Conservation (phyloP, 2,113 vertebrate species). For the Python bivittatus region DNA sequence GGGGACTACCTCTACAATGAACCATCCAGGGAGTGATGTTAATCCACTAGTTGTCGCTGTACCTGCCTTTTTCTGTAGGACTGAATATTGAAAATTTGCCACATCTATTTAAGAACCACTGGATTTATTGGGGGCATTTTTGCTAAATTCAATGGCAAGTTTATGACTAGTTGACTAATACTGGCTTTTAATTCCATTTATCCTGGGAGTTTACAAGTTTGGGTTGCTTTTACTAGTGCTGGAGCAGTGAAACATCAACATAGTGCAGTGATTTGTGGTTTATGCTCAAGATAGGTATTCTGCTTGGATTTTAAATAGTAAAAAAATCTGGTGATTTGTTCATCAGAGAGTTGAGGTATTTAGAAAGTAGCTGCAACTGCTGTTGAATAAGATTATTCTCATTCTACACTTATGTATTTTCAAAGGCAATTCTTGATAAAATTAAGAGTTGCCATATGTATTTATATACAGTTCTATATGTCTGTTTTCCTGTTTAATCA, state of each 20-base stretch:
- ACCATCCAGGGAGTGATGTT: background rate
- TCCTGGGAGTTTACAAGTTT: background rate
- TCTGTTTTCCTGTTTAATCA: background rate
- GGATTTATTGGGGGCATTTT: background rate
- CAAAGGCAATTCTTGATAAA: background rate
- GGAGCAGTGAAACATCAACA: background rate
- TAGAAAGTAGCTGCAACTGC: background rate
- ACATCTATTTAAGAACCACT: background rate
- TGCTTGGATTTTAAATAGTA: background rate
- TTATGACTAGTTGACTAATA: background rate
- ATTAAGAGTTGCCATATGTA: background rate
- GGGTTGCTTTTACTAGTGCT: background rate
- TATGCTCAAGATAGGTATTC: background rate
- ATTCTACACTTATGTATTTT: background rate
- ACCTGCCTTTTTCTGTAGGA: background rate
- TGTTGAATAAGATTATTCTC: background rate
- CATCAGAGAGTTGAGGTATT: background rate
- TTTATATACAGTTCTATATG: background rate
- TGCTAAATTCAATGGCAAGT: background rate
- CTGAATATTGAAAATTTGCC: background rate
- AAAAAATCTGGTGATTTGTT: background rate
- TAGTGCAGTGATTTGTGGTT: background rate
- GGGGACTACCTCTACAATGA: background rate
- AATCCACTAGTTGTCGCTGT: background rate
- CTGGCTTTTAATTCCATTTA: background rate